Evolutionary conservation across 2,113 vertebrate genomes (phyloP).

Genomic region (Elachura formosa): DNA sequence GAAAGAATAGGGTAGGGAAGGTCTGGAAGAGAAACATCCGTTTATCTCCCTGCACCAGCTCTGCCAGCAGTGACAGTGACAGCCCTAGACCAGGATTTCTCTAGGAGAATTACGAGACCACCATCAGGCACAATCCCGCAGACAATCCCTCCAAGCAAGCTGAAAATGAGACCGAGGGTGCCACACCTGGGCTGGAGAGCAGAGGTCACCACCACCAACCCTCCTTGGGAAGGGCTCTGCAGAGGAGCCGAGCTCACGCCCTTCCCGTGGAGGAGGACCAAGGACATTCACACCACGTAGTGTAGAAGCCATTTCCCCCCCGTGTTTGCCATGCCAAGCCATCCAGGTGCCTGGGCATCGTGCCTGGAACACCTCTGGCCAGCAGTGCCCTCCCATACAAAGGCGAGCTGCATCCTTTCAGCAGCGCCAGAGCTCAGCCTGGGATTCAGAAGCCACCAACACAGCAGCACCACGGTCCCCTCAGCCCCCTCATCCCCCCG

Average conservation of each 20-base stretch:
- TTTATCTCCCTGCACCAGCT: not conserved
- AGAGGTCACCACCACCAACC: not conserved
- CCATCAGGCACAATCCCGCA: not conserved
- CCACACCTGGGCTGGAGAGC: not conserved
- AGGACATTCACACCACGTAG: not conserved
- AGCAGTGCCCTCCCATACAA: not conserved
- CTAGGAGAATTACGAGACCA: not conserved
- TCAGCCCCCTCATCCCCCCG: not conserved
- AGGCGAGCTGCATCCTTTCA: not conserved
- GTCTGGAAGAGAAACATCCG: not conserved
- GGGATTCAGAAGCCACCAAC: not conserved
- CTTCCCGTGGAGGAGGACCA: not conserved
- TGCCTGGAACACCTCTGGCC: too few species aligned
- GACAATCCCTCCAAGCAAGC: not conserved
- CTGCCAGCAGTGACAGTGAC: not conserved
- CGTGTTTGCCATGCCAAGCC: fast-evolving
- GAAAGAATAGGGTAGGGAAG: not conserved
- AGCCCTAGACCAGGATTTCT: not conserved
- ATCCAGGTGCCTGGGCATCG: not conserved
- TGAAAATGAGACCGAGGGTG: not conserved
- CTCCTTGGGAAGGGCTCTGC: not conserved
- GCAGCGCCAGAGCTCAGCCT: not conserved
- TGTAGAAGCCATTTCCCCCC: not conserved
- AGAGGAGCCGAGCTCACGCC: not conserved
- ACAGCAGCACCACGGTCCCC: not conserved